phyloP scores from a whole-genome alignment of 2,888 invertebrate genomes.

The Apamea epomidion region DNA sequence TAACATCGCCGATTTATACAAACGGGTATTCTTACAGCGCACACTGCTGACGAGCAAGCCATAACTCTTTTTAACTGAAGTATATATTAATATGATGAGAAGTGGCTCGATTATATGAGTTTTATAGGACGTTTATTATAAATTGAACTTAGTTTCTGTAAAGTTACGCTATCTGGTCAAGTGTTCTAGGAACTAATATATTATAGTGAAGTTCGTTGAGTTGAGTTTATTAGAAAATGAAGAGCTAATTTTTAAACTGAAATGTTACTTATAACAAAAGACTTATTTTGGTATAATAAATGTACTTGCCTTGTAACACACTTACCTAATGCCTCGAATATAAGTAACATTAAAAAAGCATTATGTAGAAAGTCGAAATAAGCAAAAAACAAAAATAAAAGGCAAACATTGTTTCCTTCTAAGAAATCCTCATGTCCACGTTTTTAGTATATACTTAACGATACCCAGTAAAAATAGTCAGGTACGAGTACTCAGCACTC shows the following conservation, averaged over 20 bases:
- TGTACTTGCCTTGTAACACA: not conserved
- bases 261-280: not conserved
- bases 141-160: slow-evolving; percentile 4
- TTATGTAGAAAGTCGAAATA: too few species aligned
- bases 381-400: not conserved
- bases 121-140: slow-evolving; percentile 33
- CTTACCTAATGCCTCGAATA: not conserved
- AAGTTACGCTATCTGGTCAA: slow-evolving; percentile 24
- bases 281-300: not conserved
- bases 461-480: not conserved
- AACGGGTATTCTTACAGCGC: too few species aligned
- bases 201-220: not conserved
- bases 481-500: not conserved
- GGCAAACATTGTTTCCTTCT: not conserved
- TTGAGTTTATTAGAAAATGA: not conserved
- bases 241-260: not conserved
- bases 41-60: slow-evolving; percentile 1
- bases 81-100: slow-evolving; percentile 33
- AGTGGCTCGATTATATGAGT: slow-evolving; percentile 25
- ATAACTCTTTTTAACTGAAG: slow-evolving; percentile 43
- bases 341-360: not conserved
- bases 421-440: not conserved
- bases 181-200: not conserved
- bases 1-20: slow-evolving; percentile 9
- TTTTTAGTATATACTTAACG: not conserved